A percentile compares a stretch with the other conserved stretches of the same genome.
These are phyloP conservation scores for Diachasma alloeum DNA, from an alignment of 1,140 invertebrate genomes.

Conservation along the genomic window DNA sequence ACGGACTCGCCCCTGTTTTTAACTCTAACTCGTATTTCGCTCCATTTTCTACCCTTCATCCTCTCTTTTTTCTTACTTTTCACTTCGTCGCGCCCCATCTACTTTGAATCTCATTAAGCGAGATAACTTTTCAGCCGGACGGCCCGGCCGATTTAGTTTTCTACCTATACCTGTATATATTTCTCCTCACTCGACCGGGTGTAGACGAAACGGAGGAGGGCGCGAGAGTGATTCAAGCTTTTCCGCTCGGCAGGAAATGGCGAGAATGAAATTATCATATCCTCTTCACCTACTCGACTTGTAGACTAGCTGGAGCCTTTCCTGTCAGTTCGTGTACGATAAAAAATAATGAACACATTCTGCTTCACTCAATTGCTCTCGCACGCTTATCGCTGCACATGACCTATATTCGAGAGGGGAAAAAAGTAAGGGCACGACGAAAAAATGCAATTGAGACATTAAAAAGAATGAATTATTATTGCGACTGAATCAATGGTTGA, in stretches of 20 bases:
- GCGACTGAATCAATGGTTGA: too few relatives aligned
- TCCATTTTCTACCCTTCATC: background rate
- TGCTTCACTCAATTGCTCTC: too few relatives aligned
- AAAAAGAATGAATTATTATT: too few relatives aligned
- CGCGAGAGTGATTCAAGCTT: conserved; percentile 11
- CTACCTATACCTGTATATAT: background rate
- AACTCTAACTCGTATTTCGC: background rate
- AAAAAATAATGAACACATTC: too few relatives aligned
- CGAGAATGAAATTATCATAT: conserved; percentile 30
- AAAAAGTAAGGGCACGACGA: too few relatives aligned
- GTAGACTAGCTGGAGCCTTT: background rate
- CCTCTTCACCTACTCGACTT: background rate
- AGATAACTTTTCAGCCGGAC: conserved; percentile 29
- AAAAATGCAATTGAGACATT: too few relatives aligned
- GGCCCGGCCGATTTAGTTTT: conserved; percentile 19
- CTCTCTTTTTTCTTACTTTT: conserved; percentile 1
- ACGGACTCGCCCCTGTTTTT: background rate
- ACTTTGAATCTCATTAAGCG: conserved; percentile 34
- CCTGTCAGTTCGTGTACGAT: too few relatives aligned
- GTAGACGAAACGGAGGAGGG: background rate
- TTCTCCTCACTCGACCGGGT: background rate
- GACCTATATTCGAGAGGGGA: too few relatives aligned
- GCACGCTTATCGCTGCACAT: too few relatives aligned
- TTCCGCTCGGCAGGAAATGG: conserved; percentile 17
- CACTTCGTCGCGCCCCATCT: conserved; percentile 25